A percentile compares a stretch with the other conserved stretches of the same genome.
These are phyloP conservation scores for Eidolon helvum DNA, from an alignment of 2,113 vertebrate species.

Conservation along the genomic window DNA sequence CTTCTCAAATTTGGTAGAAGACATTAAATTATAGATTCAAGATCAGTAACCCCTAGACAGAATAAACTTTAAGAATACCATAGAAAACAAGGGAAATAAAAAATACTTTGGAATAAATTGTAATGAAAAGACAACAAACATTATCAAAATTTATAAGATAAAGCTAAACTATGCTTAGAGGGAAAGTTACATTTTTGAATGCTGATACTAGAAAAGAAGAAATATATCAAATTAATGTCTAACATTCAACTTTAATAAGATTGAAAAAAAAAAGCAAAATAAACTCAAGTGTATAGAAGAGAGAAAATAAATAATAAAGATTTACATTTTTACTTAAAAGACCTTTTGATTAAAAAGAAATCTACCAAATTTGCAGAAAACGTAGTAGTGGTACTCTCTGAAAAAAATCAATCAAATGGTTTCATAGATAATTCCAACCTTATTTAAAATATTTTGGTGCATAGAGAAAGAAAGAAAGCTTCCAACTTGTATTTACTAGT, in stretches of 20 bases:
- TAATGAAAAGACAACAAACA: not conserved
- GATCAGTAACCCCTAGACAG: not conserved
- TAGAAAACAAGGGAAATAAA: not conserved
- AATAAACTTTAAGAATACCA: not conserved
- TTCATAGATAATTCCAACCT: not conserved
- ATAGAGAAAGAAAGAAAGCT: not conserved
- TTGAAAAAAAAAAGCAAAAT: not conserved
- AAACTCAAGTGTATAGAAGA: not conserved
- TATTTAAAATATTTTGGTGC: not conserved
- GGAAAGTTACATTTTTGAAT: not conserved
- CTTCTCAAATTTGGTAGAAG: not conserved
- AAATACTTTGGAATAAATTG: not conserved
- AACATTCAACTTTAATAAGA: not conserved
- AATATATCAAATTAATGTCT: not conserved
- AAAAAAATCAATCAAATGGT: not conserved
- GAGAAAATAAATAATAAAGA: not conserved
- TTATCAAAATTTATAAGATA: not conserved
- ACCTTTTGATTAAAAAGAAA: not conserved
- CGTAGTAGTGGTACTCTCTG: not conserved
- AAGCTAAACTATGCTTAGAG: not conserved
- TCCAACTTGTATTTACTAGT: not conserved
- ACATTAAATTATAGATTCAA: not conserved
- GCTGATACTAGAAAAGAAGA: not conserved
- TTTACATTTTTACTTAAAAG: not conserved
- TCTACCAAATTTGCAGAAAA: not conserved